Evolutionary conservation across 1,140 invertebrate species (phyloP), one percentile per base, ranked within the genome.

Genomic region (Sesamia nonagrioides): DNA sequence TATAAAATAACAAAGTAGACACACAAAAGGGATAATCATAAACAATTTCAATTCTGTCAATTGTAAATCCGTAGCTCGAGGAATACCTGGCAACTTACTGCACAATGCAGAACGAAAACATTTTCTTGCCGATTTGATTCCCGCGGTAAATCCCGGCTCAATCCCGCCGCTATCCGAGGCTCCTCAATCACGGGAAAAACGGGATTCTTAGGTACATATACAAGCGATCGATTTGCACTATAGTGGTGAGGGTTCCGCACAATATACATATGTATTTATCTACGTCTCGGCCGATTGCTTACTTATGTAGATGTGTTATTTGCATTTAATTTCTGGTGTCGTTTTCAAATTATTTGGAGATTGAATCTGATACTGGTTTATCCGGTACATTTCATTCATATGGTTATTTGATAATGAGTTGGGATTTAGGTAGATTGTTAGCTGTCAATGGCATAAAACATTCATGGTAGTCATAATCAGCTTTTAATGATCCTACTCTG

Each of bases 41-140:
- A 84, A 83, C 81, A 84, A 86, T 83, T 73, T 73, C 73, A 77
- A 79, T 56, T 45, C 77, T 81, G 84, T 83, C 84, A 83, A 82
- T 84, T 68, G 66, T 61, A 86, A 87, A 86, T 81, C 84, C 82
- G 15, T n/a, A 33, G 35, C 33, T 42, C 17, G 40, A 37, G 35
- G 79, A 77, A 76, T 83, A 71, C 78, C 52, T 66, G 82, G 54
- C 69, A 84, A 66, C 58, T 77, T 78, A 83, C 50, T 69, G 56
- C 61, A 76, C 76, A 79, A 82, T 84, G 82, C 83, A 82, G 79
- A 80, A 80, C 77, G 52, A 82, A 80, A 78, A 63, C 76, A 75
- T 76, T 80, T 78, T 56, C 78, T 63, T 72, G 69, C 48, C 45
- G 68, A 60, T n/a, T 82, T 82, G 77, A 82, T 73, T 83, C 73